A percentile compares a stretch with the other conserved stretches of the same genome.
phyloP scores from a whole-genome alignment of 2,113 vertebrate genomes.

The Macquaria ambigua region DNA sequence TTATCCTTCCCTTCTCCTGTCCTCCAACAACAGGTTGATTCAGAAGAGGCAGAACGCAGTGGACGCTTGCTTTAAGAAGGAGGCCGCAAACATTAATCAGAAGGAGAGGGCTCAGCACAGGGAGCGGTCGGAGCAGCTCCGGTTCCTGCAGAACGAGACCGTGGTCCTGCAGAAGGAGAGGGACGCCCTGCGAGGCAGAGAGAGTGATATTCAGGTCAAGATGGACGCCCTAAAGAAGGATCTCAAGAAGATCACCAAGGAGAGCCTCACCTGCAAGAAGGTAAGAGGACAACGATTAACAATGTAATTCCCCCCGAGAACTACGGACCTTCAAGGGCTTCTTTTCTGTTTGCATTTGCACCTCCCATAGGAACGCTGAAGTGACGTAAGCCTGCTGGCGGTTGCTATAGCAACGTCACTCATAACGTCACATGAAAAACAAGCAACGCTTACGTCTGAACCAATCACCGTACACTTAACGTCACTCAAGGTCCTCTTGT shows the following conservation, averaged over 20 bases:
- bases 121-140: conserved; percentile 64
- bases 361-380: too few species aligned
- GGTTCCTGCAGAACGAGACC: conserved; percentile 73
- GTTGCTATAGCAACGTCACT: too few species aligned
- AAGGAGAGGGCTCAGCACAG: conserved; percentile 68
- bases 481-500: too few species aligned
- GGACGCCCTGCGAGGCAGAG: neutral
- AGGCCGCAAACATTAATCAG: neutral
- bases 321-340: too few species aligned
- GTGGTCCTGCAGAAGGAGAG: conserved; percentile 57
- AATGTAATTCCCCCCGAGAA: too few species aligned
- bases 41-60: conserved; percentile 78
- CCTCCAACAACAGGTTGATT: conserved; percentile 55
- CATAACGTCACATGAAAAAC: too few species aligned
- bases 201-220: conserved; percentile 27
- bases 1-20: neutral
- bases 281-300: conserved; percentile 40
- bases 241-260: conserved; percentile 66
- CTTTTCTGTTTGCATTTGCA: too few species aligned
- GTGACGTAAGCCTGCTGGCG: too few species aligned
- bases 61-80: neutral
- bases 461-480: too few species aligned
- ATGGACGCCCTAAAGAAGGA: conserved; percentile 71
- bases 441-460: too few species aligned
- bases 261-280: conserved; percentile 67